Evolutionary conservation across 2,113 vertebrate species (phyloP).

Genomic region (Scopus umbretta): DNA sequence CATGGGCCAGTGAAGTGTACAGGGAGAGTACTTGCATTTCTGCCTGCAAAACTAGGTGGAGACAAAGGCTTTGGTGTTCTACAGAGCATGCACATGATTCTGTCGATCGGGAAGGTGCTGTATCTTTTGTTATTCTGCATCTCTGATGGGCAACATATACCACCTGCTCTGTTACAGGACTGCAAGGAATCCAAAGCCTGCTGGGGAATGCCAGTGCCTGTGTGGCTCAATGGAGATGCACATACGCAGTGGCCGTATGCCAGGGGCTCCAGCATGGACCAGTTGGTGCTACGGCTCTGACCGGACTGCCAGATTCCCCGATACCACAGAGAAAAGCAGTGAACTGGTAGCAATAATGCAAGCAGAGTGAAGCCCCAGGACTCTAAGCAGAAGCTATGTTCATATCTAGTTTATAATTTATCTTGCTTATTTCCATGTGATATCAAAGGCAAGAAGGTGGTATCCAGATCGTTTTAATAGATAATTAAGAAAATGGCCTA

Average conservation of each 20-base stretch:
- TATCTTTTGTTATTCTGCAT: neutral
- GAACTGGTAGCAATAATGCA: neutral
- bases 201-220: neutral
- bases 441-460: neutral
- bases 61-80: neutral
- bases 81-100: rapidly evolving
- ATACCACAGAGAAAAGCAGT: neutral
- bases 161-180: neutral
- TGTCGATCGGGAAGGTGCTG: neutral
- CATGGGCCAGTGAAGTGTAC: neutral
- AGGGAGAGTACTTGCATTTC: neutral
- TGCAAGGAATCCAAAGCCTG: neutral
- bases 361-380: neutral
- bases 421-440: neutral
- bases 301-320: neutral
- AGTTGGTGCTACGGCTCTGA: neutral
- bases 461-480: neutral
- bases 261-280: neutral
- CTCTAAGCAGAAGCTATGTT: neutral
- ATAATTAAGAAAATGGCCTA: neutral
- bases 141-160: neutral
- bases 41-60: neutral
- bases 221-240: neutral
- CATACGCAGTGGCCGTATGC: neutral
- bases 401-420: neutral